Conservation (phyloP, 2,797 vertebrate genomes). For the Thunnus albacares region DNA sequence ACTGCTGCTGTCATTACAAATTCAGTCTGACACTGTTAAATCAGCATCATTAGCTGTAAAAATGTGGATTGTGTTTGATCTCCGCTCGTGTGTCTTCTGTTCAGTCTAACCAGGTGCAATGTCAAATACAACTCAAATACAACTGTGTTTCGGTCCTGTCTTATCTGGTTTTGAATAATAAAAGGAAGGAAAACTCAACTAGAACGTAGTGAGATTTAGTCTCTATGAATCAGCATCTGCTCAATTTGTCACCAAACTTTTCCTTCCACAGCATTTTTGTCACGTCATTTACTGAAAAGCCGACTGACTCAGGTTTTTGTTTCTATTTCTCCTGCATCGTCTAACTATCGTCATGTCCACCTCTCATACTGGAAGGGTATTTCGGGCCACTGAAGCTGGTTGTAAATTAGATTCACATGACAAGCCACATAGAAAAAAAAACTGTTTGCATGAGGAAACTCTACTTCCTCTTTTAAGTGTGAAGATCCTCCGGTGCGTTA, state of each 20-base stretch:
- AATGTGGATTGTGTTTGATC: not conserved
- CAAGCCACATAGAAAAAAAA: slow-evolving; percentile 1
- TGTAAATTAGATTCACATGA: slow-evolving; percentile 75
- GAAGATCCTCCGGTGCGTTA: not conserved
- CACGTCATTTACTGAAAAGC: not conserved
- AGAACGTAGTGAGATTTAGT: not conserved
- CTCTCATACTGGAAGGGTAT: slow-evolving; percentile 11
- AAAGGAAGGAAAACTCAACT: not conserved
- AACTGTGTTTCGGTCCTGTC: not conserved
- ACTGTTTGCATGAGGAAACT: slow-evolving; percentile 37
- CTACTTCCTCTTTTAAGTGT: slow-evolving; percentile 59
- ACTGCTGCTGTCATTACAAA: not conserved
- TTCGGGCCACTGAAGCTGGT: slow-evolving; percentile 34
- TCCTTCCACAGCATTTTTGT: not conserved
- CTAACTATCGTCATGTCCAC: not conserved
- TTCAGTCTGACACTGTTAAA: not conserved
- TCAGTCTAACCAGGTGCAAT: not conserved
- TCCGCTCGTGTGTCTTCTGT: not conserved
- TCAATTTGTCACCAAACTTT: not conserved
- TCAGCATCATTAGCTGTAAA: not conserved
- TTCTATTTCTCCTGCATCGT: not conserved
- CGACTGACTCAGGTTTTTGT: not conserved
- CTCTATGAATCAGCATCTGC: not conserved
- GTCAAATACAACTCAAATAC: not conserved
- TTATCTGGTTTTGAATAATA: not conserved